These are phyloP conservation scores for Heptranchias perlo DNA, from an alignment of 2,113 vertebrate genomes.

Conservation along the genomic window DNA sequence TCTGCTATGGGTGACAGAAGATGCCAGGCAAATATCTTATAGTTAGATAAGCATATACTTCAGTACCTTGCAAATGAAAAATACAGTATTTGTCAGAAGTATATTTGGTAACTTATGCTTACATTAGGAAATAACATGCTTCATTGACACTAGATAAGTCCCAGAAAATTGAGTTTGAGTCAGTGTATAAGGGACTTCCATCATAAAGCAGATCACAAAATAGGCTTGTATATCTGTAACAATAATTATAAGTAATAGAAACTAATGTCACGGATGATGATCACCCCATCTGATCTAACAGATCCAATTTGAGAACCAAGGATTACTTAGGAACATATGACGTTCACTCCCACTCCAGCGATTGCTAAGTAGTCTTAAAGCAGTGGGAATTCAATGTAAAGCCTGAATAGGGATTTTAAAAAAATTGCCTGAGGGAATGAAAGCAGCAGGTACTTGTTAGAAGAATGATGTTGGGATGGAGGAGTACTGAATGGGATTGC, in stretches of 20 bases:
- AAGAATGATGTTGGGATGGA: neutral
- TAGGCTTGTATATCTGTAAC: neutral
- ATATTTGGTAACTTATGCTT: neutral
- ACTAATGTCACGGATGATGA: neutral
- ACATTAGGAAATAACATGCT: neutral
- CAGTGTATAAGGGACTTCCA: neutral
- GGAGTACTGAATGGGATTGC: neutral
- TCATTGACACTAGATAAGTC: neutral
- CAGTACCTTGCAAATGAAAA: slow-evolving; percentile 19
- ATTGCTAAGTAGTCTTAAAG: neutral
- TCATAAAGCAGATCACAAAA: neutral
- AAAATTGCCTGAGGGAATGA: neutral
- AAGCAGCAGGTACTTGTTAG: neutral
- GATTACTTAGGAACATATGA: neutral
- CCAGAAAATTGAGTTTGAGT: slow-evolving; percentile 15
- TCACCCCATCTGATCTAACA: neutral
- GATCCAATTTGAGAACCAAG: neutral
- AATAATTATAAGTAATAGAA: neutral
- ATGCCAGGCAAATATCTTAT: neutral
- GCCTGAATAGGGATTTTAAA: neutral
- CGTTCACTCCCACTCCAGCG: neutral
- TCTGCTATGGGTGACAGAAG: neutral
- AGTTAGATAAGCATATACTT: slow-evolving; percentile 12
- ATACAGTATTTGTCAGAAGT: neutral
- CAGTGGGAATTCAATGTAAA: neutral